Conservation (phyloP, 2,113 vertebrate species). For the Syngnathus typhle region DNA sequence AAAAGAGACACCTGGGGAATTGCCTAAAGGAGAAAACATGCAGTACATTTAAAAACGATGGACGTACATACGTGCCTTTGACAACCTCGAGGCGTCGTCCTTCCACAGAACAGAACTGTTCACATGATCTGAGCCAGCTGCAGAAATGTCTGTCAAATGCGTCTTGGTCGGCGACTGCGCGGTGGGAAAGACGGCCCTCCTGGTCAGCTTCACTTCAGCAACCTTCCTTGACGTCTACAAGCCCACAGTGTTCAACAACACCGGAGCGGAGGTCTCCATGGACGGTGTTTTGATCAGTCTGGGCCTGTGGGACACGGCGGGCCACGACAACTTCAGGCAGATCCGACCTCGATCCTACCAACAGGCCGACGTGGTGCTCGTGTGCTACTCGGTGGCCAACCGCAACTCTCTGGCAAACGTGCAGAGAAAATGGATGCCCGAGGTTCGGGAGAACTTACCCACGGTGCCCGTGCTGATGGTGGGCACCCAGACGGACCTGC, state of each 20-base stretch:
- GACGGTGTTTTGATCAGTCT: constrained; percentile 89
- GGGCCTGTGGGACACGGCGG: constrained; percentile 93
- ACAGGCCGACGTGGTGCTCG: constrained; percentile 87
- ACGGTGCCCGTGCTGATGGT: constrained; percentile 84
- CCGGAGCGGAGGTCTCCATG: constrained; percentile 92
- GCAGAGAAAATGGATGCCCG: constrained; percentile 82
- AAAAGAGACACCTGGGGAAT: background rate
- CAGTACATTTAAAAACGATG: background rate
- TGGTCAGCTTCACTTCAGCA: constrained; percentile 93
- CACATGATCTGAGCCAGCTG: constrained; percentile 23
- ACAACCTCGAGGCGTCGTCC: background rate
- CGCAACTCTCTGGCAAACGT: constrained; percentile 80
- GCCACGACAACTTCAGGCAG: constrained; percentile 83
- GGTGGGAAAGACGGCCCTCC: constrained; percentile 88
- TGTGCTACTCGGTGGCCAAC: constrained; percentile 95
- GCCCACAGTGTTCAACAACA: constrained; percentile 95
- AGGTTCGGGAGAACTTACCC: constrained; percentile 82
- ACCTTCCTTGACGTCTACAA: constrained; percentile 89
- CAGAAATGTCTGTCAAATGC: constrained; percentile 83
- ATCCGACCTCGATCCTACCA: constrained; percentile 93
- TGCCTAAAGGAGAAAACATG: background rate
- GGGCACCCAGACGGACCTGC: constrained; percentile 91
- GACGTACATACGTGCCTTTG: background rate
- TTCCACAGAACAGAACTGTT: background rate
- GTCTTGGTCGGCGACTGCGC: constrained; percentile 91